Percentiles rank a stretch among this genome's conserved stretches.
Evolutionary conservation across 2,888 invertebrate species (phyloP).

Genomic region (Bedellia somnulentella): DNA sequence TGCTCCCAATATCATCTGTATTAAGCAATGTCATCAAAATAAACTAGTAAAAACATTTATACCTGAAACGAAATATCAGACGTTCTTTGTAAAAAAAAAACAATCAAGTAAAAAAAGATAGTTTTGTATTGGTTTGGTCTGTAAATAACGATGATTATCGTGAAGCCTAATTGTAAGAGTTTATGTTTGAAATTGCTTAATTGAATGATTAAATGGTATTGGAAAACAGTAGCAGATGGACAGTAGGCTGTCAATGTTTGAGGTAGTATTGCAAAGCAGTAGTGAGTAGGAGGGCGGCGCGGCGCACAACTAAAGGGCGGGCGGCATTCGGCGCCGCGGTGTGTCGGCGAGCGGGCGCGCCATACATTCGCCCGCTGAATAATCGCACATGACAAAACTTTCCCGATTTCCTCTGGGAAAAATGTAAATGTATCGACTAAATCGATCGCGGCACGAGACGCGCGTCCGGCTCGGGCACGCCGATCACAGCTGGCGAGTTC

Average conservation of each 20-base stretch:
- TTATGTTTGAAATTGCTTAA: no score
- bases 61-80: no score
- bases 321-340: constrained; percentile 57
- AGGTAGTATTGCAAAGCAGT: background rate
- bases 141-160: no score
- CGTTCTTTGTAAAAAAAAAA: no score
- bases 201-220: no score
- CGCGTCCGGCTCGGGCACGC: constrained; percentile 34
- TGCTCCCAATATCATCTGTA: constrained; percentile 32
- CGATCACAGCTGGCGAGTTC: constrained; percentile 50
- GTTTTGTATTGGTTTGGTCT: no score
- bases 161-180: no score
- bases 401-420: constrained; percentile 53
- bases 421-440: constrained; percentile 57
- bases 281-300: constrained; percentile 14
- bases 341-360: constrained; percentile 56
- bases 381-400: constrained; percentile 51
- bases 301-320: constrained; percentile 34
- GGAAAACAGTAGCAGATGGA: no score
- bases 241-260: no score
- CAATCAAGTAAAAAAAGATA: no score
- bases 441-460: constrained; percentile 52
- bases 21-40: constrained; percentile 52
- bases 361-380: constrained; percentile 35
- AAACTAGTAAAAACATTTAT: no score